Evolutionary conservation across 2,113 vertebrate species (phyloP).

Genomic region (Cyprinodon tularosa): DNA sequence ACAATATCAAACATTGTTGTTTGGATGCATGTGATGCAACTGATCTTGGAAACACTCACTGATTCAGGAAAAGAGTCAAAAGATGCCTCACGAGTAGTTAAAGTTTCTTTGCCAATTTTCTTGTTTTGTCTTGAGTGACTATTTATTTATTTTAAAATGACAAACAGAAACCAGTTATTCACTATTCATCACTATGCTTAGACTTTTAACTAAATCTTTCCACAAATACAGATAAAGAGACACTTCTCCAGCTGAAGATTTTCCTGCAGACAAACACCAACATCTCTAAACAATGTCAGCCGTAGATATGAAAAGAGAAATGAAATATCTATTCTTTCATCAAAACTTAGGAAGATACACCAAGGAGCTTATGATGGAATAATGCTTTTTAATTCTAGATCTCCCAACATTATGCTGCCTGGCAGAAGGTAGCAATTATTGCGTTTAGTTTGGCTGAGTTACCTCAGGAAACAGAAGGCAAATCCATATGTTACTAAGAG

Average conservation of each 20-base stretch:
- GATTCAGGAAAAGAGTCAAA: conserved; percentile 27
- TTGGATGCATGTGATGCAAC: conserved; percentile 13
- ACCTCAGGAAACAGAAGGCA: neutral
- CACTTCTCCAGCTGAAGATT: neutral
- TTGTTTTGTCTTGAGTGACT: neutral
- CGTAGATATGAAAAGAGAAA: neutral
- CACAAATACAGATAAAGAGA: neutral
- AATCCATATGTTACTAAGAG: conserved; percentile 3
- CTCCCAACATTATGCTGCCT: too few relatives aligned
- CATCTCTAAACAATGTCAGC: neutral
- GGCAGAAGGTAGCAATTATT: neutral
- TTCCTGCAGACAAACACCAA: neutral
- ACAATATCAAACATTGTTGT: conserved; percentile 44
- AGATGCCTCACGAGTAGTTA: conserved; percentile 16
- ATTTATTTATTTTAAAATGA: neutral
- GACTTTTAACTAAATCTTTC: neutral
- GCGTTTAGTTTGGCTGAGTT: neutral
- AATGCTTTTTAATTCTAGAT: too few relatives aligned
- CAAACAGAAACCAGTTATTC: neutral
- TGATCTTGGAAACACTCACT: conserved; percentile 31
- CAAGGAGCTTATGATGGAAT: neutral
- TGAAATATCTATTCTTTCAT: neutral
- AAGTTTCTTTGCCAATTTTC: neutral
- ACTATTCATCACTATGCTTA: neutral
- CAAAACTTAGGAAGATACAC: neutral